A percentile compares a stretch with the other conserved stretches of the same genome.
Conservation (phyloP, 1,140 invertebrate species). For the Micrasema longulum region DNA sequence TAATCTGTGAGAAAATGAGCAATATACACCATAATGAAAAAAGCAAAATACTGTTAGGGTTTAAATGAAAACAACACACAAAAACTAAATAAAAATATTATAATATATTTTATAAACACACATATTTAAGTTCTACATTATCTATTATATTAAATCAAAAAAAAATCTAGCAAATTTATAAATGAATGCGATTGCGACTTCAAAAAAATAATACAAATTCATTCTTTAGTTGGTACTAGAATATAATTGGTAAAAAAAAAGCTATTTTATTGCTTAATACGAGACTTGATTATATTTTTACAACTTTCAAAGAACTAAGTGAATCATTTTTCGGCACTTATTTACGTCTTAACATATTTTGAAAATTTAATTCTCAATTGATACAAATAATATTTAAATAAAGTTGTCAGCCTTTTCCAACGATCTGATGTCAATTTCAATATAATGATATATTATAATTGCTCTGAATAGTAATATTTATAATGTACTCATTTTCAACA, state of each 20-base stretch:
- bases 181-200: conserved; percentile 46
- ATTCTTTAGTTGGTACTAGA: conserved; percentile 42
- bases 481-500: conserved; percentile 3
- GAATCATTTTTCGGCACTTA: neutral
- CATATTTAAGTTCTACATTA: conserved; percentile 53
- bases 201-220: conserved; percentile 46
- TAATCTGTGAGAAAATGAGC: too few species aligned
- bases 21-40: conserved; percentile 26
- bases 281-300: conserved; percentile 13
- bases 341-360: neutral
- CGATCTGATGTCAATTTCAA: conserved; percentile 10
- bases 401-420: conserved; percentile 31
- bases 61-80: conserved; percentile 51
- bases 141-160: conserved; percentile 49
- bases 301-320: neutral
- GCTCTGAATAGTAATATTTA: conserved; percentile 18
- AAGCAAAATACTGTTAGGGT: conserved; percentile 1
- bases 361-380: neutral
- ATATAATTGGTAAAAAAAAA: conserved; percentile 48
- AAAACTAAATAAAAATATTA: conserved; percentile 55
- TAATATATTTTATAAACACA: conserved; percentile 56
- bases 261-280: conserved; percentile 49
- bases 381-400: conserved; percentile 6
- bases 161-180: conserved; percentile 51
- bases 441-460: conserved; percentile 4